Base-by-base conservation (phyloP, 2,888 invertebrate species). In the Zele albiditarsus region DNA sequence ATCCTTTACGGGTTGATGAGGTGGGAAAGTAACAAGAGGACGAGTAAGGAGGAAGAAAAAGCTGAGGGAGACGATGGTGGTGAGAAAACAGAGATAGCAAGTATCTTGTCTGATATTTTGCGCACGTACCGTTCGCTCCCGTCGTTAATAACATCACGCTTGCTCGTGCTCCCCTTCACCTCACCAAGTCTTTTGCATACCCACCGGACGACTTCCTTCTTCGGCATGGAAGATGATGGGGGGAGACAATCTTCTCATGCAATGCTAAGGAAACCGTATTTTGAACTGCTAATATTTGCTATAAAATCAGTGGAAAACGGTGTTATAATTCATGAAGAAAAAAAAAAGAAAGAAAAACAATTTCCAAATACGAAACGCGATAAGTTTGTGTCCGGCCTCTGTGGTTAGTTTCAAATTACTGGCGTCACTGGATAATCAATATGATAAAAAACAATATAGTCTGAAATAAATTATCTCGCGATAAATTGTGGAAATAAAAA, bases 91-190 rank as follows among this genome's bases (percentile, higher is more conserved):
- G 20, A 53, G 53, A 53, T 53, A 53, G 20, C 20, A n/a, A 53
- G n/a, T 75, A 60, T 53, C 71, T 76, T 75, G 38, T 58, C 82
- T 77, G 68, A 76, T 83, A 84, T 84, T 81, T 81, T 78, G 70
- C 38, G 62, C 78, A 80, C 81, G 83, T 82, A 69, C 71, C 77
- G 77, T 74, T 70, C 78, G 82, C 78, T 81, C 82, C 75, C 78
- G 75, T 77, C 82, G 80, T 84, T 84, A 84, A 84, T 84, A 83
- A 84, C 83, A 83, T 84, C 82, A 81, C 81, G 81, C 79, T 80
- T 78, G 79, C 76, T 68, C 66, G 38, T 73, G 62, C 42, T 27
- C 49, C 63, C 23, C 70, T 60, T 33, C 20, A 46, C 60, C 27
- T 53, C 70, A 25, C 73, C 66, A 69, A 74, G 75, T 80, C 78